Evolutionary conservation across 2,797 vertebrate genomes (phyloP).

Genomic region (Clarias fuscus): DNA sequence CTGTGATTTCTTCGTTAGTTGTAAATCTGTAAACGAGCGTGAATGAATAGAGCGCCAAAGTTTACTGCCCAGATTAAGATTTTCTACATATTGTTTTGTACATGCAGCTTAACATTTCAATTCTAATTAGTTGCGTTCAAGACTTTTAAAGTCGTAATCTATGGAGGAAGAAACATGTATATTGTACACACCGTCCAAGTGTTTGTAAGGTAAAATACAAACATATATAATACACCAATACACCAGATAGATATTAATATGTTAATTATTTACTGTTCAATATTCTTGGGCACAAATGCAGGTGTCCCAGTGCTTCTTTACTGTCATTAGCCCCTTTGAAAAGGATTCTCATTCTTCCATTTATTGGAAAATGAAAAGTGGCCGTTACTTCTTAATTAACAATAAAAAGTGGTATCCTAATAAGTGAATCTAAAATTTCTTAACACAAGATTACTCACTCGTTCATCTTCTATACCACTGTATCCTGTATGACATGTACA

Average conservation of each 20-base stretch:
- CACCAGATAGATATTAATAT: neutral
- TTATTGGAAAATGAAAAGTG: neutral
- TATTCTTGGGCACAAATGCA: neutral
- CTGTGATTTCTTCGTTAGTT: conserved; percentile 1
- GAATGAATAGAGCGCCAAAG: neutral
- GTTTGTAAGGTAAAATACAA: neutral
- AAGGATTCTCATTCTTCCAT: neutral
- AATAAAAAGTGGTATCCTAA: too few relatives aligned
- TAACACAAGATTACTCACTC: too few relatives aligned
- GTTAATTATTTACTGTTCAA: neutral
- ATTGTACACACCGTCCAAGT: neutral
- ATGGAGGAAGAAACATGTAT: neutral
- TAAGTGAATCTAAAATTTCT: too few relatives aligned
- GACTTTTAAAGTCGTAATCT: neutral
- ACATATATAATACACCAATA: neutral
- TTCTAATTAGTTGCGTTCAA: neutral
- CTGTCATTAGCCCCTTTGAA: neutral
- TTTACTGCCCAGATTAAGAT: neutral
- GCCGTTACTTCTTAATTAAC: too few relatives aligned
- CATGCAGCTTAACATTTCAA: neutral
- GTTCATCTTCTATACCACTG: too few relatives aligned
- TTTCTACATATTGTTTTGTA: too few relatives aligned
- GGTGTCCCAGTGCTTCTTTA: neutral
- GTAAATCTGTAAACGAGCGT: neutral
- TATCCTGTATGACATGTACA: too few relatives aligned